These are phyloP conservation scores for Ptychoptera contaminata DNA, from an alignment of 2,888 invertebrate genomes.

Conservation along the genomic window DNA sequence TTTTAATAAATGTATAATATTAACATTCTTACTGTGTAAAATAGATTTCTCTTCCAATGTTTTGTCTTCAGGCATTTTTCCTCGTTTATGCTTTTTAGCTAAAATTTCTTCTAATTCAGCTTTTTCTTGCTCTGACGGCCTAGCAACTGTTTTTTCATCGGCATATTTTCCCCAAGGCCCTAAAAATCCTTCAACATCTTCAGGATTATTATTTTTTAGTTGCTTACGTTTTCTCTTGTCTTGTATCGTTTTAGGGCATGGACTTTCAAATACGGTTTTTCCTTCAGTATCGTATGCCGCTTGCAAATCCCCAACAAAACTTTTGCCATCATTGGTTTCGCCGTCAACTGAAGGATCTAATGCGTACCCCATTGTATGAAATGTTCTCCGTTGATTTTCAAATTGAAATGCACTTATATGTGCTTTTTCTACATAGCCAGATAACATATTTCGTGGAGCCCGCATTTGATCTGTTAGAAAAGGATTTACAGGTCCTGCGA, in stretches of 20 bases:
- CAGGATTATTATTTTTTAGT: constrained; percentile 73
- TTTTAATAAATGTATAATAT: background rate
- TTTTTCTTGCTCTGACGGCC: constrained; percentile 86
- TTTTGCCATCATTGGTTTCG: constrained; percentile 31
- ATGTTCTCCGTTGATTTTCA: constrained; percentile 89
- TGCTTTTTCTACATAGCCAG: constrained; percentile 89
- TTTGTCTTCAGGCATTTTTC: constrained; percentile 76
- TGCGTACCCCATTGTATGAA: constrained; percentile 89
- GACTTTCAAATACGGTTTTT: constrained; percentile 82
- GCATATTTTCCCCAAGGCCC: constrained; percentile 96
- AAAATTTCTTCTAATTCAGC: constrained; percentile 88
- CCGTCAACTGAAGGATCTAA: constrained; percentile 77
- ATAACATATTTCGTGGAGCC: constrained; percentile 76
- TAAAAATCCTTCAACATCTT: constrained; percentile 85
- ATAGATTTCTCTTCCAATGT: constrained; percentile 90
- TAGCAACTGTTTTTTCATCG: constrained; percentile 76
- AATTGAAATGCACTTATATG: constrained; percentile 95
- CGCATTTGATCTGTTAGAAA: constrained; percentile 80
- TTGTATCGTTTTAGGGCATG: constrained; percentile 45
- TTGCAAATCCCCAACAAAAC: constrained; percentile 42
- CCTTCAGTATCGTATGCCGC: constrained; percentile 57
- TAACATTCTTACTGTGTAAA: constrained; percentile 57
- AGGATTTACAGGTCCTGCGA: constrained; percentile 85
- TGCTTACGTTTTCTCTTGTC: constrained; percentile 50
- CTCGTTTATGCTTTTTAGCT: constrained; percentile 78